Conservation (phyloP, 37 sponge, comb jelly and placozoan genomes). For the Oscarella lobularis region DNA sequence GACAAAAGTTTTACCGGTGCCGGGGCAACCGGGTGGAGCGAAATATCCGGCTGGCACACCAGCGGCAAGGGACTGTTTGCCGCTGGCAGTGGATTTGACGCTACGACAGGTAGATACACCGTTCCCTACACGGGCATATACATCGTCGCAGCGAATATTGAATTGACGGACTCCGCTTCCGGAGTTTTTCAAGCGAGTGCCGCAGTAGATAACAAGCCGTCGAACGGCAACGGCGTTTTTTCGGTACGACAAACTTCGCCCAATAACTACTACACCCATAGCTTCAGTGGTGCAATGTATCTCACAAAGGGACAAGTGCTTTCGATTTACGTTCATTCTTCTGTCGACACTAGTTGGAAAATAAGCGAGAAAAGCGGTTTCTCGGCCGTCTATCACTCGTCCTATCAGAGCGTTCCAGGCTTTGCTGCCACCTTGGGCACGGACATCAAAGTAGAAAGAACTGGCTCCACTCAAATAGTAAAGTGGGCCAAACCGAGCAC, state of each 20-base stretch:
- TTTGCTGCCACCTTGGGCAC: neutral
- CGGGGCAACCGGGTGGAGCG: neutral
- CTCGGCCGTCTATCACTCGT: neutral
- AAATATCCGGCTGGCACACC: neutral
- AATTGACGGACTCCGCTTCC: neutral
- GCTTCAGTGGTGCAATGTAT: neutral
- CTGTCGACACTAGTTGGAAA: neutral
- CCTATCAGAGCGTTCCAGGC: neutral
- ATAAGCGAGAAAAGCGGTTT: neutral
- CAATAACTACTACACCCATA: neutral
- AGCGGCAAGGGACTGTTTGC: neutral
- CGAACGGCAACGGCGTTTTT: neutral
- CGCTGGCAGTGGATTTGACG: neutral
- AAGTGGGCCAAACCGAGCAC: neutral
- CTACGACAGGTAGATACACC: neutral
- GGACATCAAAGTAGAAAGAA: neutral
- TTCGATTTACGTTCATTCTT: neutral
- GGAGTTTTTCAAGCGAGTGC: neutral
- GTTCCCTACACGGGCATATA: neutral
- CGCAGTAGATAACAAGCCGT: neutral
- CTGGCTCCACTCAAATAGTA: neutral
- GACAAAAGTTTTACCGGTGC: neutral
- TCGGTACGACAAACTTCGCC: neutral
- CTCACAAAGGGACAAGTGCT: neutral
- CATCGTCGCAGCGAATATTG: neutral